Evolutionary conservation across 1,140 invertebrate species (phyloP), one percentile per base, ranked within the genome.

Genomic region (Orius laevigatus): DNA sequence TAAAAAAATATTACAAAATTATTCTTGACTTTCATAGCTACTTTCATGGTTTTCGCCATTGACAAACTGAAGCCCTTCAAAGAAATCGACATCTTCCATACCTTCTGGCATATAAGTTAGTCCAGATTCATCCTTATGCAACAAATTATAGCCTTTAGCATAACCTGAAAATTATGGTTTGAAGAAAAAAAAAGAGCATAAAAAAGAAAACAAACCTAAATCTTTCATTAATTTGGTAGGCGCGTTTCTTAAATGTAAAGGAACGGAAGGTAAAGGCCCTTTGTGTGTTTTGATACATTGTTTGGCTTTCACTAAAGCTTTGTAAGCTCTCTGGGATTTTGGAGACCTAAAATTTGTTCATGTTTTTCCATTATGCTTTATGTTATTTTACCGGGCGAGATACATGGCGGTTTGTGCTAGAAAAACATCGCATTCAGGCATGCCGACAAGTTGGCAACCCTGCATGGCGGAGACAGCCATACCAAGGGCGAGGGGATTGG

Each of bases 351-450:
- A 53, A 51, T 35, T 18, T 42, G 4, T 4, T 14, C n/a, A n/a
- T 25, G 25, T 25, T 25, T 4, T 4, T 25, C 8, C 3, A 25
- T 25, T 4, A 25, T 4, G 25, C 8, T 25, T 25, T 25, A 25
- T 25, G 3, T 25, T 25, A 8, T 25, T 25, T 38, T 49, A 60
- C 57, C 57, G 67, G 0, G 84, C 78, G 14, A 89, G 63, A 61
- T 87, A 79, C 15, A 78, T 75, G 16, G 76, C 77, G 57, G 78
- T 81, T 58, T 88, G 81, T 3, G 79, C 79, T 10, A 90, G 62
- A 20, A 82, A 60, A 10, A 85, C 76, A 62, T 84, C 77, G 61
- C 79, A 78, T 57, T 88, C 84, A 0, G 84, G 84, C 78, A 80
- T 81, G 12, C 84, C 84, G 16, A 90, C 68, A 49, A 82, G 70